Evolutionary conservation across 1,140 invertebrate genomes (phyloP).

Genomic region (Cyclargus thomasi): DNA sequence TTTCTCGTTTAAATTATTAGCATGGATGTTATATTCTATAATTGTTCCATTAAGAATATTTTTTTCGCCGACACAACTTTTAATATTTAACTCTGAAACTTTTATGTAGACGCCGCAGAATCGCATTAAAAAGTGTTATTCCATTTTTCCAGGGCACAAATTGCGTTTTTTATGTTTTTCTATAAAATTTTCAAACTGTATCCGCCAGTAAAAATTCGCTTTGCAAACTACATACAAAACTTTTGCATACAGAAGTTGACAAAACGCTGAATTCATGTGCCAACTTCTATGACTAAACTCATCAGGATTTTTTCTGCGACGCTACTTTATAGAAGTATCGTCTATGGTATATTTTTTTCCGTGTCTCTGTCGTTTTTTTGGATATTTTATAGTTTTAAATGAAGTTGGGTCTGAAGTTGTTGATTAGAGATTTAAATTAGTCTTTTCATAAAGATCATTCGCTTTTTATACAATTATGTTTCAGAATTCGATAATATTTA

Average conservation of each 20-base stretch:
- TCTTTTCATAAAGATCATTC: too few relatives aligned
- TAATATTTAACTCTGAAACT: background rate
- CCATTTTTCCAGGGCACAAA: background rate
- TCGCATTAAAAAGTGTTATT: background rate
- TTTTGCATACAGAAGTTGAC: conserved; percentile 12
- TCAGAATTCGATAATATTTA: too few relatives aligned
- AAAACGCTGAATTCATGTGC: conserved; percentile 3
- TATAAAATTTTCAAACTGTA: conserved; percentile 18
- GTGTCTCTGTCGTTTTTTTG: too few relatives aligned
- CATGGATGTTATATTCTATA: too few relatives aligned
- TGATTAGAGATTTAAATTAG: too few relatives aligned
- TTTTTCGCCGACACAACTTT: background rate
- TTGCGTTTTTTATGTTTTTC: conserved; percentile 12
- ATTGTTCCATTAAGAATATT: too few relatives aligned
- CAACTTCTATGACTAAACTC: background rate
- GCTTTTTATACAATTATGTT: too few relatives aligned
- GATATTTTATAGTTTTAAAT: too few relatives aligned
- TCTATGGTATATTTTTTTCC: too few relatives aligned
- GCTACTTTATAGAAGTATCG: background rate
- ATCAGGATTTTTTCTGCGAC: background rate
- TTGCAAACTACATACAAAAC: conserved; percentile 16
- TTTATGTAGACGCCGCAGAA: background rate
- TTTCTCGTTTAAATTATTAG: too few relatives aligned
- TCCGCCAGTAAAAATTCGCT: conserved; percentile 13
- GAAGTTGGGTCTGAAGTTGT: too few relatives aligned